Conservation (phyloP, 2,113 vertebrate genomes). For the Gasterosteus nipponicus region DNA sequence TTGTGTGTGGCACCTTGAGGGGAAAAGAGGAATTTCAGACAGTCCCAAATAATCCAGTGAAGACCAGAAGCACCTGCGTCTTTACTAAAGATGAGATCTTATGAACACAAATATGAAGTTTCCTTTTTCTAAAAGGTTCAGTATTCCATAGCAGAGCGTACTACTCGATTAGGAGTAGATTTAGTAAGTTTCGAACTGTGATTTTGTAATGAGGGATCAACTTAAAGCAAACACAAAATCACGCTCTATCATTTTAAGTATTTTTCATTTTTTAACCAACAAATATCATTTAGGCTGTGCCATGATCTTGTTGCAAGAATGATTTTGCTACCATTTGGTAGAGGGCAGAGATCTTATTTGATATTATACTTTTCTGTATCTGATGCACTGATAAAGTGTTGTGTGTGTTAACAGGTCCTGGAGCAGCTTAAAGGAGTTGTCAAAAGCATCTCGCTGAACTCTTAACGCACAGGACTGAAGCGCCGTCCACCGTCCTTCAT, state of each 20-base stretch:
- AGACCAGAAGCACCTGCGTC: too few species aligned
- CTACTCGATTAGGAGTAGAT: too few species aligned
- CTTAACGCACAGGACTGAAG: background rate
- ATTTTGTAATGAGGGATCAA: background rate
- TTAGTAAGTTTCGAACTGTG: too few species aligned
- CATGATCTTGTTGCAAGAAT: background rate
- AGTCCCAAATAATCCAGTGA: too few species aligned
- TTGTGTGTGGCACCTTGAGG: background rate
- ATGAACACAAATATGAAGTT: too few species aligned
- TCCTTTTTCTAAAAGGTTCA: too few species aligned
- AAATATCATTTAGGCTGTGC: background rate
- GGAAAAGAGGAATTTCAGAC: too few species aligned
- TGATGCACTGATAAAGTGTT: background rate
- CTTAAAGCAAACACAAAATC: background rate
- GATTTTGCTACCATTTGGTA: background rate
- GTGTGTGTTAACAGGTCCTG: constrained; percentile 66
- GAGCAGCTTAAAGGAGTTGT: constrained; percentile 66
- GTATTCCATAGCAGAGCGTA: too few species aligned
- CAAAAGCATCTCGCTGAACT: constrained; percentile 46
- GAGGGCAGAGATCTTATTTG: too few species aligned
- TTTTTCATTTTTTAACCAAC: too few species aligned
- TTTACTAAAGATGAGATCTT: too few species aligned
- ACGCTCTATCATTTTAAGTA: too few species aligned
- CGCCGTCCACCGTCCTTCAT: background rate
- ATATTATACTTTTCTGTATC: background rate